Base-by-base conservation (phyloP, 2,888 invertebrate genomes). In the Liopterus haemorrhoidalis region DNA sequence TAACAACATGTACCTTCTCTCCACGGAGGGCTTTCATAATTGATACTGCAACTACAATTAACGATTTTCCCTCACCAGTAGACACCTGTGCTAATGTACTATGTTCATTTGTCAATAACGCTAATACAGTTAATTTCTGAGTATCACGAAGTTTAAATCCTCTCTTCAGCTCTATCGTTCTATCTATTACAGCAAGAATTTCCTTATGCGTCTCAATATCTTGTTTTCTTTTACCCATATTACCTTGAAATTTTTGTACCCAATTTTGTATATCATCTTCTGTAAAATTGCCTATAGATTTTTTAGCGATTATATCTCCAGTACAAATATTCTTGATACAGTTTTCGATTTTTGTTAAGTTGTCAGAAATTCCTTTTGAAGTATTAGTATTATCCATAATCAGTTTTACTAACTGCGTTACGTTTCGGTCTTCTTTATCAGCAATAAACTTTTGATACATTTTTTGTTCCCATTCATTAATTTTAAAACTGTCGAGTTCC, bases 1-100 rank as follows among this genome's bases (percentile, higher is more conserved):
- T 66, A 41, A 66, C 55, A 8, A 66, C 54, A 47, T 66, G 61
- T 2, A 63, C 58, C 27, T 53, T 54, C 20, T 57, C 49, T 1
- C 59, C 58, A 14, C 45, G 50, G 4, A 63, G 46, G 3, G 58
- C 59, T 42, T 57, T 57, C 14, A 62, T 50, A 4, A 59, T 57
- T 2, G 65, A 58, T 1, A 60, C 43, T 3, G 59, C 52, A 8
- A 60, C 57, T 4, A 67, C 60, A 28, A 67, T 61, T 20, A 57
- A 51, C 0, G 66, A 59, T 48, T 67, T 67, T 21, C 67, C 67
- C 54, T 68, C 67, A 2, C 68, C 68, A 5, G 67, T 68, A 22
- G 58, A 53, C 5, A 67, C 57, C 49, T 67, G 62, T 6, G 59
- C 49, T 22, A 67, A 37, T 9, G 49, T 48, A 11, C 53, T 55